These are phyloP conservation scores for Biston stratarius DNA, from an alignment of 2,888 invertebrate species.

Conservation along the genomic window DNA sequence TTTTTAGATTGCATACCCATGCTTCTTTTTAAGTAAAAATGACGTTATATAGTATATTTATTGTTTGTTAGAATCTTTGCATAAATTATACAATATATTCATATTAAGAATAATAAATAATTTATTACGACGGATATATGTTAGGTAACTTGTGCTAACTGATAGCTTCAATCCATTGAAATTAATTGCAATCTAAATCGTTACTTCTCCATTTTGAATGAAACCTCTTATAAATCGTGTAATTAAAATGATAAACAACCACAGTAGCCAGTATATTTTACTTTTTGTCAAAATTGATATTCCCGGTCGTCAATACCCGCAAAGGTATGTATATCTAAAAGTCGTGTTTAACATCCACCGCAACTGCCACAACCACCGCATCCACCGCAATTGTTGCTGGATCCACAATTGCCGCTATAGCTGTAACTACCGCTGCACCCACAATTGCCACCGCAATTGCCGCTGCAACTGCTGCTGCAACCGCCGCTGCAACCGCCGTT, in stretches of 20 bases:
- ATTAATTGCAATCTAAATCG: no score
- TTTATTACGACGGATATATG: no score
- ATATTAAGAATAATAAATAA: no score
- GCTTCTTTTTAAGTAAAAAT: neutral
- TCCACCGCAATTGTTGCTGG: constrained; percentile 30
- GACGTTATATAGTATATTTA: no score
- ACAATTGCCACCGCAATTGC: constrained; percentile 38
- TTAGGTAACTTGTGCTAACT: no score
- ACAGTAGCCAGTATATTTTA: neutral
- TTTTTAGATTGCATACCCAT: neutral
- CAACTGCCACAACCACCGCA: constrained; percentile 30
- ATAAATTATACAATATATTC: no score
- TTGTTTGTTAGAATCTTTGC: no score
- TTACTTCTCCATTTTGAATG: no score
- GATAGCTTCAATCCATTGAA: no score
- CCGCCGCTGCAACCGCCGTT: constrained; percentile 39
- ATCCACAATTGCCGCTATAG: constrained; percentile 3
- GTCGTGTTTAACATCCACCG: constrained; percentile 35
- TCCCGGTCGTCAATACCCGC: neutral
- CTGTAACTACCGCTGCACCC: constrained; percentile 6
- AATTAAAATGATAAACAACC: neutral
- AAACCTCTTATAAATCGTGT: neutral
- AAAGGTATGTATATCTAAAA: neutral
- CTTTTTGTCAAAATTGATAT: neutral
- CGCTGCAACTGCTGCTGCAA: constrained; percentile 35